Percentiles rank a stretch among this genome's conserved stretches.
Evolutionary conservation across 2,797 vertebrate species (phyloP).

Genomic region (Anguilla obscura): DNA sequence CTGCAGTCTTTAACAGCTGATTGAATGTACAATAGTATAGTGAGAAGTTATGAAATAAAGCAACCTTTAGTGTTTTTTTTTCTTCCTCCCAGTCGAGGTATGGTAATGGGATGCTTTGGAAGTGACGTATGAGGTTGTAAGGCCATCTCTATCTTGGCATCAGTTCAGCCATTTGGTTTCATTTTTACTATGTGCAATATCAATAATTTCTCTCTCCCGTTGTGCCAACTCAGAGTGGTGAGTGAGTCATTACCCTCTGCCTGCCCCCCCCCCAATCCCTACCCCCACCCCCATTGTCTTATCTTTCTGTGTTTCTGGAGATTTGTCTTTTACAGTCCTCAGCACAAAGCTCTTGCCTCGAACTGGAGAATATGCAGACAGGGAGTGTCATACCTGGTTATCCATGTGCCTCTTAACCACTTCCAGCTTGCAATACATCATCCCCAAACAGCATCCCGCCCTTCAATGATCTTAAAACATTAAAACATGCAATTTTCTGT

Average conservation of each 20-base stretch:
- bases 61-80: constrained; percentile 55
- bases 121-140: neutral
- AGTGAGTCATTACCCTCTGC: constrained; percentile 51
- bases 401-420: constrained; percentile 56
- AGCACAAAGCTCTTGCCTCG: constrained; percentile 9
- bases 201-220: neutral
- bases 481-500: constrained; percentile 45
- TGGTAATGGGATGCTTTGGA: constrained; percentile 52
- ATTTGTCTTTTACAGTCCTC: constrained; percentile 21
- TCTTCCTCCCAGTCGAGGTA: constrained; percentile 58
- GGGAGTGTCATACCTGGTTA: constrained; percentile 47
- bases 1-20: constrained; percentile 56
- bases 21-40: constrained; percentile 59
- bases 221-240: constrained; percentile 61
- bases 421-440: constrained; percentile 64
- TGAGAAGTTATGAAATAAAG: constrained; percentile 28
- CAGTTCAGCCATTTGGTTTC: constrained; percentile 58
- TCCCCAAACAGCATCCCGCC: neutral
- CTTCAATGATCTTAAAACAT: constrained; percentile 48
- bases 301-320: neutral
- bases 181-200: constrained; percentile 27
- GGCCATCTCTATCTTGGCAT: constrained; percentile 49
- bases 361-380: constrained; percentile 47
- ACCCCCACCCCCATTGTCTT: constrained; percentile 32
- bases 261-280: constrained; percentile 31